Percentiles rank a stretch among this genome's conserved stretches.
phyloP scores from a whole-genome alignment of 1,140 invertebrate species.

The Dryas iulia region DNA sequence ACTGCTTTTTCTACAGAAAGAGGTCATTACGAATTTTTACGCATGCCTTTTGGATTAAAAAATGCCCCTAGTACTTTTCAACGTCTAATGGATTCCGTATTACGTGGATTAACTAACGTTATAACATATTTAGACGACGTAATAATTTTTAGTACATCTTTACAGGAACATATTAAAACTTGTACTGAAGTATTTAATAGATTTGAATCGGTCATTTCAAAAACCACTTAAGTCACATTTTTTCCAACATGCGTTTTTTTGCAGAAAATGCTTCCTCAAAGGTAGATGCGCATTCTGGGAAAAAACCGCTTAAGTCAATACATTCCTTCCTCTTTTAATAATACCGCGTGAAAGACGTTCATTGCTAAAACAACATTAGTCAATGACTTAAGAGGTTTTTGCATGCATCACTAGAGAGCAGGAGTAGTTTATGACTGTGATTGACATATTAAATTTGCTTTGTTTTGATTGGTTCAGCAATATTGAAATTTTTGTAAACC shows the following conservation, averaged over 20 bases:
- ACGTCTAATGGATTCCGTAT: neutral
- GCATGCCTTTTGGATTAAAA: neutral
- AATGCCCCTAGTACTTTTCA: neutral
- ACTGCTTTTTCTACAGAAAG: neutral
- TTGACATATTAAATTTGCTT: too few species aligned
- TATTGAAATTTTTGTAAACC: too few species aligned
- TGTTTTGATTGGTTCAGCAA: too few species aligned
- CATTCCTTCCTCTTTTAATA: conserved; percentile 19
- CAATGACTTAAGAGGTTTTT: too few species aligned
- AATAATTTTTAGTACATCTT: neutral
- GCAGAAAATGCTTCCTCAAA: conserved; percentile 18
- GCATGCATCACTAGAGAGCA: neutral
- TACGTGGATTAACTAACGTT: too few species aligned
- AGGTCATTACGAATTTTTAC: neutral
- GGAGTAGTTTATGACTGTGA: too few species aligned
- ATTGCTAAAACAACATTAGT: too few species aligned
- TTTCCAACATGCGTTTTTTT: conserved; percentile 21
- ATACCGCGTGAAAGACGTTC: conserved; percentile 12
- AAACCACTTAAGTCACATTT: conserved; percentile 17
- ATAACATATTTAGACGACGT: neutral
- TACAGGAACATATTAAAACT: neutral
- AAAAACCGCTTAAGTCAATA: conserved; percentile 17
- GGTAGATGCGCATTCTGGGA: conserved; percentile 15
- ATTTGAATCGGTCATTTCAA: neutral
- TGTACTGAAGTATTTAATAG: neutral